phyloP scores from a whole-genome alignment of 2,797 vertebrate genomes.

The Toxotes lorentzi region DNA sequence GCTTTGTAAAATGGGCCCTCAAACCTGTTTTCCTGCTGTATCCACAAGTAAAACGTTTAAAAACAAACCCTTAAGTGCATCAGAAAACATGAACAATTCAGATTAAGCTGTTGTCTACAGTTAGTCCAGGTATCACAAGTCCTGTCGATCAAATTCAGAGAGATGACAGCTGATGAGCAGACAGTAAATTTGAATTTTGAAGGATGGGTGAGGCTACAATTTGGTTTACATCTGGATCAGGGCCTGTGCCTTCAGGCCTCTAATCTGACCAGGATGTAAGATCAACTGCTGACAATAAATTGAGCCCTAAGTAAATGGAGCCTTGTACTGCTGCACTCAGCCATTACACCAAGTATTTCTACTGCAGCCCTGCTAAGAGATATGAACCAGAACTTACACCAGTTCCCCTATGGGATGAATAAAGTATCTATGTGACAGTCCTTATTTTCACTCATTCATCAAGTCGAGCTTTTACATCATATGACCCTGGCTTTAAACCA shows the following conservation, averaged over 20 bases:
- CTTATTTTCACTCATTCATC: not conserved
- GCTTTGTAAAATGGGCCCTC: not conserved
- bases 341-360: not conserved
- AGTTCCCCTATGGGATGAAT: too few species aligned
- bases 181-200: slow-evolving; percentile 23
- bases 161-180: slow-evolving; percentile 2
- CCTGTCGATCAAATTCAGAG: not conserved
- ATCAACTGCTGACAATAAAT: not conserved
- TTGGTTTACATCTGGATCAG: slow-evolving; percentile 29
- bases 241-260: not conserved
- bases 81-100: not conserved
- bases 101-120: not conserved
- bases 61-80: not conserved
- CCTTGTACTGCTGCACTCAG: not conserved
- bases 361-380: not conserved
- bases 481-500: not conserved
- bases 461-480: not conserved
- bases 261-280: slow-evolving; percentile 37
- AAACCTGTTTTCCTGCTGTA: too few species aligned
- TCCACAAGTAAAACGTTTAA: not conserved
- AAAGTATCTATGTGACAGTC: not conserved
- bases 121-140: not conserved
- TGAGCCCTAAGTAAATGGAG: not conserved
- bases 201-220: not conserved
- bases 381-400: not conserved